These are phyloP conservation scores for Smutsia temminckii DNA, from an alignment of 2,797 vertebrate species.

Conservation along the genomic window DNA sequence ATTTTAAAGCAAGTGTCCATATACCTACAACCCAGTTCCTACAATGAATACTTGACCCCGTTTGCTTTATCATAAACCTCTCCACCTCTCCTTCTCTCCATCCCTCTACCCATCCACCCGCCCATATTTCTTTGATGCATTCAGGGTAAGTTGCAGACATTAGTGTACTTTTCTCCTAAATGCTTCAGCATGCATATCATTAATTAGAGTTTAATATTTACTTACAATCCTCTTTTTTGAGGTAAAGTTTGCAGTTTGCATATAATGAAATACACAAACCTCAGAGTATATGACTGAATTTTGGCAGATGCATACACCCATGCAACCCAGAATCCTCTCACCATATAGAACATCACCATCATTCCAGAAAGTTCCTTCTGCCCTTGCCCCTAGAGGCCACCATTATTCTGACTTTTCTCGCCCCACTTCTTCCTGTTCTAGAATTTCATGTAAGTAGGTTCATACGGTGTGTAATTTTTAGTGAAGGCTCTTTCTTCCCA, in stretches of 20 bases:
- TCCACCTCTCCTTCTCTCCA: fast-evolving
- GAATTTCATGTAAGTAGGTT: neutral
- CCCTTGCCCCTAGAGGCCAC: neutral
- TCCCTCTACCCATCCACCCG: fast-evolving
- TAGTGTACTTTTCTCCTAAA: fast-evolving
- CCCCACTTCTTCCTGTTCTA: neutral
- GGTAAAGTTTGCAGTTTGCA: neutral
- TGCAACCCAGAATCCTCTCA: too few species aligned
- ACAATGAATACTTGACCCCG: fast-evolving
- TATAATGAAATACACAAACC: neutral
- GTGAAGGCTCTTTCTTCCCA: neutral
- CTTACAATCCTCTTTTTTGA: neutral
- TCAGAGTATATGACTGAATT: neutral
- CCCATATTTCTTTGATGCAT: fast-evolving
- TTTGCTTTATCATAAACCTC: fast-evolving
- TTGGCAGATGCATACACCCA: fast-evolving
- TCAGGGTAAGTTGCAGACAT: fast-evolving
- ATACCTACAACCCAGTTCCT: fast-evolving
- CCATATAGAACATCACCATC: fast-evolving
- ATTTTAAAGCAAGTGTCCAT: neutral
- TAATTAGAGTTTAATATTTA: neutral
- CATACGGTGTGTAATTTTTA: fast-evolving
- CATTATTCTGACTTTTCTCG: neutral
- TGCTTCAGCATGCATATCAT: neutral
- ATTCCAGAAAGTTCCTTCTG: neutral